Conservation (phyloP, 2,888 invertebrate species). For the Calephelis perditalis region DNA sequence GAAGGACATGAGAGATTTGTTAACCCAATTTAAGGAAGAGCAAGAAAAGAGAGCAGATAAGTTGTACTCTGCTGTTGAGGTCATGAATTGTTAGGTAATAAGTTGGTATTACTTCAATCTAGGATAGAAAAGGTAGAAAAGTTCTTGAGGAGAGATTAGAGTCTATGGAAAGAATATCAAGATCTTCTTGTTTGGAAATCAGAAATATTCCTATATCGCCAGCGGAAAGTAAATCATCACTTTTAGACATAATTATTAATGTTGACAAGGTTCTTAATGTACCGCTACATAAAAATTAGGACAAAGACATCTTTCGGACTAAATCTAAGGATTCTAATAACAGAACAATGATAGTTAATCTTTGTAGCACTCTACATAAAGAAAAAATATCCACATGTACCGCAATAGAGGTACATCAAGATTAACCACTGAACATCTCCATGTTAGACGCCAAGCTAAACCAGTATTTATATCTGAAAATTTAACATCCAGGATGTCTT, state of each 20-base stretch:
- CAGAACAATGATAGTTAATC: constrained; percentile 21
- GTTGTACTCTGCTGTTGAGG: background rate
- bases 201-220: constrained; percentile 17
- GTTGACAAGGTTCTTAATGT: constrained; percentile 10
- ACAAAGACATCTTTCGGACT: constrained; percentile 20
- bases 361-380: constrained; percentile 19
- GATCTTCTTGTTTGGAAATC: constrained; percentile 22
- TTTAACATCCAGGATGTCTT: too few species aligned
- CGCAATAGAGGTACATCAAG: background rate
- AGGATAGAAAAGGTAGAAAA: background rate
- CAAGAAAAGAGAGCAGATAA: background rate
- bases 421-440: constrained; percentile 3
- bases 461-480: background rate
- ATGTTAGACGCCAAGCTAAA: background rate
- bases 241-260: constrained; percentile 13
- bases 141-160: constrained; percentile 19
- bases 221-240: constrained; percentile 14
- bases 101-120: background rate
- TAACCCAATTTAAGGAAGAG: background rate
- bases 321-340: constrained; percentile 12
- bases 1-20: background rate
- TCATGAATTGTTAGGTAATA: background rate
- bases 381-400: background rate
- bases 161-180: constrained; percentile 3
- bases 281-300: constrained; percentile 5